Conservation (phyloP, 2,113 vertebrate species). For the Rhinoderma darwinii region DNA sequence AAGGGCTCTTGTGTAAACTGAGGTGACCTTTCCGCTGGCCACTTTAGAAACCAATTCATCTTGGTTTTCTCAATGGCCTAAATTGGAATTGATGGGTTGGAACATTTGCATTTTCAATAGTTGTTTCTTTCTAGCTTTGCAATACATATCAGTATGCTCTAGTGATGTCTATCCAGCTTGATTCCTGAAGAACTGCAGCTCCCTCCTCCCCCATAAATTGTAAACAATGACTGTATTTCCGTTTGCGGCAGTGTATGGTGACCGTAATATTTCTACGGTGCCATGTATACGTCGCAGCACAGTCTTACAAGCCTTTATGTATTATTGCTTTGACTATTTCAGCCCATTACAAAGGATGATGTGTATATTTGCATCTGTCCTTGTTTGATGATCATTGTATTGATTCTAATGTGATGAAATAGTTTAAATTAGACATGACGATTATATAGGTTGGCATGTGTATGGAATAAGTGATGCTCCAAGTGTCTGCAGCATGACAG, state of each 20-base stretch:
- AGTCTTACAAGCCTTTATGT: neutral
- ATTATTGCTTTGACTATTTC: neutral
- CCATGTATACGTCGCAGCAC: neutral
- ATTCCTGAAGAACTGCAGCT: neutral
- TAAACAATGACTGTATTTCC: conserved; percentile 26
- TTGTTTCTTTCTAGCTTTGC: neutral
- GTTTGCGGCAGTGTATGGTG: neutral
- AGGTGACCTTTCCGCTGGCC: neutral
- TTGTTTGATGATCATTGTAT: neutral
- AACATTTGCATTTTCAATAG: neutral
- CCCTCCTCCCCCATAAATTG: neutral
- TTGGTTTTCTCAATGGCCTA: neutral
- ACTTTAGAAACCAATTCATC: neutral
- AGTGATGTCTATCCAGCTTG: neutral
- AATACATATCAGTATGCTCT: neutral
- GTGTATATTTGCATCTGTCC: neutral
- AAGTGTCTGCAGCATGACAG: neutral
- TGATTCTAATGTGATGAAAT: too few relatives aligned
- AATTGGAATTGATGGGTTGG: conserved; percentile 24
- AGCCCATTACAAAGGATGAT: neutral
- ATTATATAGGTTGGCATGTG: neutral
- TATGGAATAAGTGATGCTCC: neutral
- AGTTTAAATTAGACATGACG: too few relatives aligned
- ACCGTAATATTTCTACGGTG: neutral
- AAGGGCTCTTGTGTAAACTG: neutral